These are phyloP conservation scores for Dipodomys stephensi DNA, from an alignment of 2,113 vertebrate species.

Conservation along the genomic window DNA sequence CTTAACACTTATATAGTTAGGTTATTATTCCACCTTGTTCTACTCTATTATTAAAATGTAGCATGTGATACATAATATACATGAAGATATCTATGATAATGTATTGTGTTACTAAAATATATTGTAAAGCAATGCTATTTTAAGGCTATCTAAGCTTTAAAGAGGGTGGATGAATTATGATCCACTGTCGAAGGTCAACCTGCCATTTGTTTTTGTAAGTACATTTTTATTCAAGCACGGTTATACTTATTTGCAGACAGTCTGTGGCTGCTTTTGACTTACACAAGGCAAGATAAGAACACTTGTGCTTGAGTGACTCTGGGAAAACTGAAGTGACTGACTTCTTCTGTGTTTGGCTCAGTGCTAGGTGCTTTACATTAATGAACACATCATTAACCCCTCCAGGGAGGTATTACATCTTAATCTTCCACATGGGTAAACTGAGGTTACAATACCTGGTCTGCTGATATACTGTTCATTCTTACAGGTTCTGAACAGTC, in stretches of 20 bases:
- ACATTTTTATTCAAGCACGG: conserved; percentile 15
- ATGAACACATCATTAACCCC: not conserved
- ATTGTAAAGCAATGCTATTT: not conserved
- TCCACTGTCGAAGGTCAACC: not conserved
- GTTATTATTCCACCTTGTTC: not conserved
- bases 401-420: not conserved
- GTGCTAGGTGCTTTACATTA: not conserved
- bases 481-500: not conserved
- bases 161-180: not conserved
- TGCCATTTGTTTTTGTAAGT: conserved; percentile 12
- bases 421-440: not conserved
- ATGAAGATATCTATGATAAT: not conserved
- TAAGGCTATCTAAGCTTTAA: not conserved
- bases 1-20: not conserved
- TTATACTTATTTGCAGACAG: not conserved
- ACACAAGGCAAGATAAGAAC: not conserved
- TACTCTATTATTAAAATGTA: not conserved
- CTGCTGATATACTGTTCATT: not conserved
- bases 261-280: not conserved
- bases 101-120: not conserved
- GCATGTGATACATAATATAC: not conserved
- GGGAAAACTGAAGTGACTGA: not conserved
- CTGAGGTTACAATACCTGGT: not conserved
- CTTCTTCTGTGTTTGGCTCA: not conserved
- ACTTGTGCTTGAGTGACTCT: not conserved